phyloP scores from a whole-genome alignment of 2,888 invertebrate species.

The Cantharis nigra region DNA sequence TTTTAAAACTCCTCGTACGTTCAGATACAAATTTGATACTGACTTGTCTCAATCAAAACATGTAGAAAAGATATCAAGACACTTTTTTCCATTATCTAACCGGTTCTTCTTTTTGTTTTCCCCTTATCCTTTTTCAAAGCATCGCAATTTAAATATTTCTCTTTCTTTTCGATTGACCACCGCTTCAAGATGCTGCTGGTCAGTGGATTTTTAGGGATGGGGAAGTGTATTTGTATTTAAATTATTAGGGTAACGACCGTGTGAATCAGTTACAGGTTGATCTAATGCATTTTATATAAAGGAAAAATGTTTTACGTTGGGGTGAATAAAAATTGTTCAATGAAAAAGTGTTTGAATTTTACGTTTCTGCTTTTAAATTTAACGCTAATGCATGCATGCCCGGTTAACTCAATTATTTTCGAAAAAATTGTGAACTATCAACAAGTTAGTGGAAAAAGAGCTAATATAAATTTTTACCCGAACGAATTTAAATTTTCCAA shows the following conservation, averaged over 20 bases:
- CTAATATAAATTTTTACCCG: background rate
- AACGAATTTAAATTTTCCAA: background rate
- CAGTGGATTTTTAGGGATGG: constrained; percentile 38
- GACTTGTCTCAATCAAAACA: constrained; percentile 40
- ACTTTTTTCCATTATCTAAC: constrained; percentile 44
- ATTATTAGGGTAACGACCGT: constrained; percentile 45
- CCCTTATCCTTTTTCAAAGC: constrained; percentile 39
- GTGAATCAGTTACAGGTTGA: constrained; percentile 53
- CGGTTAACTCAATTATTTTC: background rate
- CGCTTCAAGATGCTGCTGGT: constrained; percentile 33
- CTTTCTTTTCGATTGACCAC: constrained; percentile 21
- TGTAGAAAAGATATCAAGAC: constrained; percentile 40
- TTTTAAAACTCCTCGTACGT: background rate
- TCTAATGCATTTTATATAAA: constrained; percentile 50
- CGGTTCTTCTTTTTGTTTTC: constrained; percentile 47
- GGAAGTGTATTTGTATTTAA: constrained; percentile 44
- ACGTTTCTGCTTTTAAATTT: background rate
- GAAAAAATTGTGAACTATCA: background rate
- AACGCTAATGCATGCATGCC: background rate
- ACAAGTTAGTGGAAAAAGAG: background rate
- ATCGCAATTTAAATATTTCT: constrained; percentile 37
- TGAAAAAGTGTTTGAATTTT: constrained; percentile 10
- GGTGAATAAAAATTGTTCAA: constrained; percentile 12
- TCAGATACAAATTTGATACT: constrained; percentile 40
- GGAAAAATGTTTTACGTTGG: constrained; percentile 14